phyloP scores from a whole-genome alignment of 2,797 vertebrate species.

The Aulostomus chinensis region DNA sequence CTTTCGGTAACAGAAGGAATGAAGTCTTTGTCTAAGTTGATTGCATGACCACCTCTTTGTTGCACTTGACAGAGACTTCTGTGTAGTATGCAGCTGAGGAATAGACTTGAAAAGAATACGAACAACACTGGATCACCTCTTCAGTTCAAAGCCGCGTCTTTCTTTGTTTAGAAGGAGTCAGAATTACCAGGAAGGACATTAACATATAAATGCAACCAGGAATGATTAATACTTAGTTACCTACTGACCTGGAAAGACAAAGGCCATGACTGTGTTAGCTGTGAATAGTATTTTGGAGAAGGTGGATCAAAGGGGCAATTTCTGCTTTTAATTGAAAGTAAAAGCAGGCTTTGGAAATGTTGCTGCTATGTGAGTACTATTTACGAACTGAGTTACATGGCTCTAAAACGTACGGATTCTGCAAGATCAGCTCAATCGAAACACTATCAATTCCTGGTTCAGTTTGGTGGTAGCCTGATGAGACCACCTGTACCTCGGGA shows the following conservation, averaged over 20 bases:
- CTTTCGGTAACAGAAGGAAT: constrained; percentile 31
- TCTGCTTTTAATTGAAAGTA: constrained; percentile 13
- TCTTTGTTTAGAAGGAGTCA: constrained; percentile 61
- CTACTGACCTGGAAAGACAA: constrained; percentile 49
- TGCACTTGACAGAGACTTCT: constrained; percentile 60
- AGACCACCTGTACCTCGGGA: too few relatives aligned
- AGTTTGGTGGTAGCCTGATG: too few relatives aligned
- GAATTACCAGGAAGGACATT: constrained; percentile 61
- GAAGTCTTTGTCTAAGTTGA: constrained; percentile 69
- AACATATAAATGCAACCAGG: constrained; percentile 75
- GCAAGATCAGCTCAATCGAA: too few relatives aligned
- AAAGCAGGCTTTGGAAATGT: constrained; percentile 13
- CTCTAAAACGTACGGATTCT: too few relatives aligned
- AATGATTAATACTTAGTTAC: constrained; percentile 66
- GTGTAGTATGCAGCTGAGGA: constrained; percentile 48
- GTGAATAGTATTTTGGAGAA: constrained; percentile 24
- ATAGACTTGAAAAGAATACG: constrained; percentile 55
- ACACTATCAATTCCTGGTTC: too few relatives aligned
- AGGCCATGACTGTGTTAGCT: constrained; percentile 29
- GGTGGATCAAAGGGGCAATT: constrained; percentile 1
- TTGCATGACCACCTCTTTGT: constrained; percentile 69
- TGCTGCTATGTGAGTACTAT: neutral
- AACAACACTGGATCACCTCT: constrained; percentile 49
- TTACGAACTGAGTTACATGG: too few relatives aligned
- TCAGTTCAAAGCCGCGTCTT: constrained; percentile 54